Evolutionary conservation across 2,797 vertebrate species (phyloP).

Genomic region (Novumbra hubbsi): DNA sequence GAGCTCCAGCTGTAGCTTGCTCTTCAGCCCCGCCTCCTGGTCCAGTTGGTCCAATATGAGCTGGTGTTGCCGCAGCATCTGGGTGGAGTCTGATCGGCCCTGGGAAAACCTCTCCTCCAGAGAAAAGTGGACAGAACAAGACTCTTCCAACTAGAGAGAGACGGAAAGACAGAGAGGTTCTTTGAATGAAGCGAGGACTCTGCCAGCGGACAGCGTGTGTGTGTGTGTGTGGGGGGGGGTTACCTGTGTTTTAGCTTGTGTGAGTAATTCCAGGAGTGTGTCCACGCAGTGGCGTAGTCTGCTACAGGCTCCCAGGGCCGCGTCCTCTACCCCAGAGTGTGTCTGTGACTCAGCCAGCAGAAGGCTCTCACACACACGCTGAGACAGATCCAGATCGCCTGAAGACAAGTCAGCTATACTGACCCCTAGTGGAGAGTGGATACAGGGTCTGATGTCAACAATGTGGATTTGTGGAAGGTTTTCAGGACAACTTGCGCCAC

Average conservation of each 20-base stretch:
- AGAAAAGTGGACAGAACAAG: constrained; percentile 73
- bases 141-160: constrained; percentile 81
- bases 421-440: constrained; percentile 36
- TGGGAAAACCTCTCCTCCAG: constrained; percentile 81
- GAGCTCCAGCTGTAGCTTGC: constrained; percentile 80
- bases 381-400: constrained; percentile 83
- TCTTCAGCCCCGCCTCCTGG: constrained; percentile 78
- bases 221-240: constrained; percentile 7
- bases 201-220: too few relatives aligned
- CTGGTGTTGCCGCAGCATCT: constrained; percentile 80
- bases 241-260: constrained; percentile 86
- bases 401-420: constrained; percentile 50
- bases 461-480: too few relatives aligned
- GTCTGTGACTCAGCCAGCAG: constrained; percentile 78
- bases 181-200: neutral
- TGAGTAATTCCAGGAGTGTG: constrained; percentile 84
- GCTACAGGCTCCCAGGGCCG: constrained; percentile 72
- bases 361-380: constrained; percentile 87
- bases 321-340: constrained; percentile 78
- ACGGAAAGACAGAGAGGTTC: neutral
- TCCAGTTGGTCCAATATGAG: constrained; percentile 80
- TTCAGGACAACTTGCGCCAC: too few relatives aligned
- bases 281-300: constrained; percentile 82
- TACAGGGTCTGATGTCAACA: neutral
- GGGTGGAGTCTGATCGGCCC: constrained; percentile 74